Percentiles rank a stretch among this genome's conserved stretches.
Evolutionary conservation across 2,797 vertebrate genomes (phyloP).

Genomic region (Champsocephalus gunnari): DNA sequence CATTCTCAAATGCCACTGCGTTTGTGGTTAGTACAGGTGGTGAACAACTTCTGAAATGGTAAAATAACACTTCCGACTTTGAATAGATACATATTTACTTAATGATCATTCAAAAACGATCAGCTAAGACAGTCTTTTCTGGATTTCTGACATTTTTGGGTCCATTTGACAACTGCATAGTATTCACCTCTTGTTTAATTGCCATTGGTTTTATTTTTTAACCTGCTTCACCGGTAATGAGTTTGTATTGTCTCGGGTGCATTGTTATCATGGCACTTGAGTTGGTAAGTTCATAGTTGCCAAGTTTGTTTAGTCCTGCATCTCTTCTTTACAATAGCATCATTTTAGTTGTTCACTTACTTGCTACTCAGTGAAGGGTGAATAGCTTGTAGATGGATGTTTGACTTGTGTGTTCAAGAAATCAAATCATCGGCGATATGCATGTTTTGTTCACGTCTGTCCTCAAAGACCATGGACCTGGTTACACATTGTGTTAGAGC

Average conservation of each 20-base stretch:
- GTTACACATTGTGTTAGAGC: too few species aligned
- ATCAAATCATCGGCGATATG: neutral
- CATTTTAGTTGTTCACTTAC: neutral
- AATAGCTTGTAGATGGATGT: neutral
- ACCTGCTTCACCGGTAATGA: neutral
- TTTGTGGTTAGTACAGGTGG: neutral
- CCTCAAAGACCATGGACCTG: neutral
- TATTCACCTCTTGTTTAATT: neutral
- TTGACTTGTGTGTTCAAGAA: neutral
- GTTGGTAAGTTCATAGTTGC: neutral
- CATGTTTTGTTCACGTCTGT: neutral
- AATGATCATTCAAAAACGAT: neutral
- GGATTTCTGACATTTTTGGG: too few species aligned
- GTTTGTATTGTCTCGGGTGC: neutral
- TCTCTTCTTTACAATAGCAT: neutral
- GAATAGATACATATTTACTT: neutral
- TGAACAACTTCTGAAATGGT: neutral
- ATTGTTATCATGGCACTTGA: neutral
- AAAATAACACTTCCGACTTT: neutral
- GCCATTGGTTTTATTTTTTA: neutral
- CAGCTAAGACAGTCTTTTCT: neutral
- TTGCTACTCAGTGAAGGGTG: neutral
- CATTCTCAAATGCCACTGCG: neutral
- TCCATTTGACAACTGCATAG: too few species aligned
- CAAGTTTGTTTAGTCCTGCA: neutral